Percentiles rank a stretch among this genome's conserved stretches.
Evolutionary conservation across 2,113 vertebrate genomes (phyloP).

Genomic region (Pteruthius melanotis): DNA sequence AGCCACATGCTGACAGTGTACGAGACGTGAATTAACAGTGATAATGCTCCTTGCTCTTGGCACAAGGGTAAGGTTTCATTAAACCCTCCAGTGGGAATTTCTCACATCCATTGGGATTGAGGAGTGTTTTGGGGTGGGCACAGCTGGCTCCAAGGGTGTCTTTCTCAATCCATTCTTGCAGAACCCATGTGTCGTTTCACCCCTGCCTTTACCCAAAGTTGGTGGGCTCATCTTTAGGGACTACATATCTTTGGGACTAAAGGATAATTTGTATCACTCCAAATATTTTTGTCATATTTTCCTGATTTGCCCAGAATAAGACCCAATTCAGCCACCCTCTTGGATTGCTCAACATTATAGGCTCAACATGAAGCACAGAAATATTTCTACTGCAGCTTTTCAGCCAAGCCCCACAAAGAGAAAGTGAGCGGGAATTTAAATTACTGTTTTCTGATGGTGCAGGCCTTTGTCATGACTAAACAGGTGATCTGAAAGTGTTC

Average conservation of each 20-base stretch:
- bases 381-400: neutral
- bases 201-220: neutral
- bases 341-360: neutral
- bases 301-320: neutral
- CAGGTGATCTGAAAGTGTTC: neutral
- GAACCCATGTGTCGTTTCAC: fast-evolving
- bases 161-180: neutral
- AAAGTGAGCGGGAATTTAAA: neutral
- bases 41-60: neutral
- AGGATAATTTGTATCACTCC: neutral
- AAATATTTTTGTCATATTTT: neutral
- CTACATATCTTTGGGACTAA: neutral
- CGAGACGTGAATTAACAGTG: neutral
- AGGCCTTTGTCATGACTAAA: neutral
- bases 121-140: neutral
- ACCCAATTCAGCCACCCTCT: neutral
- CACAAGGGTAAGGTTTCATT: neutral
- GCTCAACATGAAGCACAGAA: neutral
- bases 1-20: neutral
- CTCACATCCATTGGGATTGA: fast-evolving
- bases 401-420: neutral
- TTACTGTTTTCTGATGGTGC: neutral
- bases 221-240: neutral
- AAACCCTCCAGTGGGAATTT: neutral
- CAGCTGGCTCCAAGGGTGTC: neutral